Evolutionary conservation across 1,140 invertebrate genomes (phyloP), one percentile per base, ranked within the genome.

Genomic region (Drosophila suzukii): DNA sequence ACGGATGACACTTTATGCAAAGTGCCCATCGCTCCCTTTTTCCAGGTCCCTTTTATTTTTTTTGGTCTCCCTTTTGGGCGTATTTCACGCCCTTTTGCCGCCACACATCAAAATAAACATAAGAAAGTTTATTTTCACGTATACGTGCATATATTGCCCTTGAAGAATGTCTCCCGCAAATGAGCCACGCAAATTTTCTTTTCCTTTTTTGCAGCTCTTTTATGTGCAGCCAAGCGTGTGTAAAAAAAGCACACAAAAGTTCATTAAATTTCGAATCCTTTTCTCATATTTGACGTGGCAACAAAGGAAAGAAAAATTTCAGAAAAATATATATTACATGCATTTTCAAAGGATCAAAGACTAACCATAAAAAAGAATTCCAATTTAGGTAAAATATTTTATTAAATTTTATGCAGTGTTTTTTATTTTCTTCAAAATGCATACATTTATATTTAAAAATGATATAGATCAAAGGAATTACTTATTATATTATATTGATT

Each of bases 231-330:
- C 75, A 76, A 53, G 78, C 75, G 67, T 60, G 83, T 60, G 67
- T 76, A 67, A 79, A 88, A 77, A 62, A 49, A 15, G 34, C 65
- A 49, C 41, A 62, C 59, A 66, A 77, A 89, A 78, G 68, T 75
- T 83, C 79, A 78, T 89, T 83, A 89, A 83, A 89, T 81, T 88
- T 53, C 20, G 44, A 89, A 80, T 72, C 61, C 67, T 80, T 88
- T 79, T 72, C 62, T 49, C n/a, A 38, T n/a, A 47, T 43, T 36
- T 59, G 53, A 44, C 50, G 41, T 46, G 39, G 38, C 59, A 56
- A 65, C 65, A 79, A 76, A 79, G 44, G 59, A 51, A 50, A 30
- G 49, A 67, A 36, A 44, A 57, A 68, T 58, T 63, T 53, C 55
- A 47, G 47, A 47, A 50, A 50, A 34, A 34, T 10, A 34, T 10